Base-by-base conservation (phyloP, 2,113 vertebrate genomes). In the Chamaea fasciata region DNA sequence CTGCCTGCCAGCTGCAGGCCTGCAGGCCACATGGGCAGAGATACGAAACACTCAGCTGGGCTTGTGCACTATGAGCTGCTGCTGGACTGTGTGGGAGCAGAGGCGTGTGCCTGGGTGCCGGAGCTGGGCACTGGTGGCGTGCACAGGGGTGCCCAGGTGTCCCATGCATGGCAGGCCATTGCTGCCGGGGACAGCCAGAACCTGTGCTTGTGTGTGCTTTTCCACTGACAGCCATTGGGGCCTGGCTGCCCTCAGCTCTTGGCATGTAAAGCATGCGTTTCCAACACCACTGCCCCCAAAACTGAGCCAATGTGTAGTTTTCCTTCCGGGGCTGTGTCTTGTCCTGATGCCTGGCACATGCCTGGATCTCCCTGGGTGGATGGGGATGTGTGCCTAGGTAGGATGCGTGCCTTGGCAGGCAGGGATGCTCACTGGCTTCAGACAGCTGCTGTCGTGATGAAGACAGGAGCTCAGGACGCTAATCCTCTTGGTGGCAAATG, bases 231-330 rank as follows among this genome's bases (percentile, higher is more conserved):
- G 49, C 53, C 33, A 7, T 4, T 5, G 6, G 37, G 28, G 3
- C 57, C 65, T 4, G 5, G 26, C 64, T 87, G 63, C 55, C 35
- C 10, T 5, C 50, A 4, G 2, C 41, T 49, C 55, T 47, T 1
- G 0, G 13, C 0, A 0, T 46, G 59, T 30, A 35, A 57, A n/a
- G n/a, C 2, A 10, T 27, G 26, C 0, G 1, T 86, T 87, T 73
- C 50, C 42, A 53, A 10, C 28, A 5, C 42, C 5, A 2, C 10
- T 24, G 39, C 23, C 56, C 35, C 49, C 44, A 27, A 22, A 80
- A 53, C 53, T 1, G 3, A 76, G 77, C 8, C 15, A 3, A 2
- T 1, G 4, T 47, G 35, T 44, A 0, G 1, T 28, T 37, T 53
- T 74, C 28, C n/a, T 41, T 59, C 37, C 2, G 6, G 19, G 1